Percentiles rank a stretch among this genome's conserved stretches.
These are phyloP conservation scores for Campoplex capitator DNA, from an alignment of 2,888 invertebrate species.

Conservation along the genomic window DNA sequence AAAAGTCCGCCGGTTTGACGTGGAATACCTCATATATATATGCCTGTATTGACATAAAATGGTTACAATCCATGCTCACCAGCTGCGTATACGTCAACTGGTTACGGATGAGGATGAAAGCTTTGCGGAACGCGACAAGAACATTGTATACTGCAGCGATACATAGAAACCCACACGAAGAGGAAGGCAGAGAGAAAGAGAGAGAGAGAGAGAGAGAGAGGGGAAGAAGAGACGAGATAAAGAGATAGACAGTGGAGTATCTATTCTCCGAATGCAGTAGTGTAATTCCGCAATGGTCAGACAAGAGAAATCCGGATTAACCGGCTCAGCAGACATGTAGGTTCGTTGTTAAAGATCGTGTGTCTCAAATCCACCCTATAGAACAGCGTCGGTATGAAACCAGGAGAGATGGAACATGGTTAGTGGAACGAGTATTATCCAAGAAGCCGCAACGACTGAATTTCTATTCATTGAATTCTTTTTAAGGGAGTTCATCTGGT, in stretches of 20 bases:
- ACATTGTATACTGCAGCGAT: background rate
- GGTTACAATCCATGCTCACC: background rate
- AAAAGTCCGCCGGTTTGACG: no score
- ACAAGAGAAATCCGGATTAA: conserved; percentile 54
- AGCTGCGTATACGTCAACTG: background rate
- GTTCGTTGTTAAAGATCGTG: conserved; percentile 46
- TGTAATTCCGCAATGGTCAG: conserved; percentile 52
- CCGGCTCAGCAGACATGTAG: conserved; percentile 41
- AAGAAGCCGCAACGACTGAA: background rate
- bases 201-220: background rate
- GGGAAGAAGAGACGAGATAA: background rate
- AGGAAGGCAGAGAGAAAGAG: no score
- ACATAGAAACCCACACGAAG: background rate
- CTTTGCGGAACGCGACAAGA: background rate
- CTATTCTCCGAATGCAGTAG: conserved; percentile 30
- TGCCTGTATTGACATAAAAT: background rate
- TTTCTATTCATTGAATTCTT: background rate
- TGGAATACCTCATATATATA: no score
- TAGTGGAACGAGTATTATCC: background rate
- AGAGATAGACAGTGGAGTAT: conserved; percentile 13
- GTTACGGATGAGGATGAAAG: conserved; percentile 12
- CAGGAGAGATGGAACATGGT: background rate
- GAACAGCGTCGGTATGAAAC: background rate
- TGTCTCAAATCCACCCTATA: background rate
- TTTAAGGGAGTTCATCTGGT: no score